Conservation (phyloP, 2,888 invertebrate genomes). For the Dolomedes plantarius region DNA sequence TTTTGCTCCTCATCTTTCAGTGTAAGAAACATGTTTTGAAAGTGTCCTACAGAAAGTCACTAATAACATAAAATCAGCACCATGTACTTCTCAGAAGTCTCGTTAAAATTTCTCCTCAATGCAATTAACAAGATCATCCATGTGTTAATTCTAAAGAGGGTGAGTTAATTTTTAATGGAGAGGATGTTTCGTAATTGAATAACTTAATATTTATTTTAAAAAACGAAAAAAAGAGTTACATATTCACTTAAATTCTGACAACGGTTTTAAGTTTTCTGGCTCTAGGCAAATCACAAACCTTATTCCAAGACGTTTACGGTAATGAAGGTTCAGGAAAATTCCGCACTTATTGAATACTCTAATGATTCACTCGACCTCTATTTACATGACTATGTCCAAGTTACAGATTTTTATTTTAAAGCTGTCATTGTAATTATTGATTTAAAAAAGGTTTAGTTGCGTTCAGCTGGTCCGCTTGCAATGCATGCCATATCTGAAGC, state of each 20-base stretch:
- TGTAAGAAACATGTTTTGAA: constrained; percentile 1
- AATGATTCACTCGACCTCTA: not conserved
- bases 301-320: not conserved
- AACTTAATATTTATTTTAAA: constrained; percentile 17
- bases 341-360: not conserved
- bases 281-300: not conserved
- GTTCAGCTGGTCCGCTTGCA: too few species aligned
- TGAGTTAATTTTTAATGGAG: constrained; percentile 44
- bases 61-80: constrained; percentile 12
- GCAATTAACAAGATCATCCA: constrained; percentile 53
- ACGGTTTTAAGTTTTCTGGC: not conserved
- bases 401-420: not conserved
- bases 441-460: not conserved
- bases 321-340: not conserved
- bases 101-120: constrained; percentile 8
- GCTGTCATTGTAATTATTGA: not conserved
- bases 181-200: constrained; percentile 26
- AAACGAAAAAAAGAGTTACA: constrained; percentile 5
- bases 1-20: not conserved
- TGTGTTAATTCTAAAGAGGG: constrained; percentile 43
- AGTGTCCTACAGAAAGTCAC: constrained; percentile 12
- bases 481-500: too few species aligned
- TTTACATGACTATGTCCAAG: not conserved
- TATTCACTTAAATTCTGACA: not conserved
- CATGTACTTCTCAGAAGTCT: constrained; percentile 2